These are phyloP conservation scores for Troglohyphantes excavatus DNA, from an alignment of 2,888 invertebrate species.

Conservation along the genomic window DNA sequence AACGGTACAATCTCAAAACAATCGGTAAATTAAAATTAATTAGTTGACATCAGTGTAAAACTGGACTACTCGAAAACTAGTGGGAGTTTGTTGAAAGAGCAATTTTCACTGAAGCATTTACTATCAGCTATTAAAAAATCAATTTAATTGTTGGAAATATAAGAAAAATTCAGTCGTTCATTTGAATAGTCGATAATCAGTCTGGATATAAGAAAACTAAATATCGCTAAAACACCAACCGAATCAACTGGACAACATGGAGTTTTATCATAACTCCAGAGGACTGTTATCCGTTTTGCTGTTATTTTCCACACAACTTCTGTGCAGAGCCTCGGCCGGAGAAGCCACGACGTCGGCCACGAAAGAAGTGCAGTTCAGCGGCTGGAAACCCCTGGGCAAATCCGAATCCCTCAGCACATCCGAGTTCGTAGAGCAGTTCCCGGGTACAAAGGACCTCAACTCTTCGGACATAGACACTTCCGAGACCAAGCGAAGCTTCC, in stretches of 20 bases:
- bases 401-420: constrained; percentile 54
- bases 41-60: no score
- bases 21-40: no score
- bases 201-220: no score
- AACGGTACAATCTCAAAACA: no score
- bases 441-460: neutral
- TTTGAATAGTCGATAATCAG: no score
- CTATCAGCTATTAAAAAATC: no score
- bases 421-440: constrained; percentile 45
- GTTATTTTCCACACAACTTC: neutral
- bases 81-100: no score
- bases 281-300: neutral
- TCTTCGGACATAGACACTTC: constrained; percentile 26
- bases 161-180: no score
- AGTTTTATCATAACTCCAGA: neutral
- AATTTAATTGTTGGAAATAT: no score
- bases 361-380: constrained; percentile 52
- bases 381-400: constrained; percentile 51
- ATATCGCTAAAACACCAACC: no score
- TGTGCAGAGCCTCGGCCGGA: neutral
- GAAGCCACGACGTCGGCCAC: constrained; percentile 38
- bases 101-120: no score
- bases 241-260: neutral
- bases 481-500: constrained; percentile 49
- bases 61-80: no score